Base-by-base conservation (phyloP, 2,888 invertebrate genomes). In the Xestoiulus laeticollis region DNA sequence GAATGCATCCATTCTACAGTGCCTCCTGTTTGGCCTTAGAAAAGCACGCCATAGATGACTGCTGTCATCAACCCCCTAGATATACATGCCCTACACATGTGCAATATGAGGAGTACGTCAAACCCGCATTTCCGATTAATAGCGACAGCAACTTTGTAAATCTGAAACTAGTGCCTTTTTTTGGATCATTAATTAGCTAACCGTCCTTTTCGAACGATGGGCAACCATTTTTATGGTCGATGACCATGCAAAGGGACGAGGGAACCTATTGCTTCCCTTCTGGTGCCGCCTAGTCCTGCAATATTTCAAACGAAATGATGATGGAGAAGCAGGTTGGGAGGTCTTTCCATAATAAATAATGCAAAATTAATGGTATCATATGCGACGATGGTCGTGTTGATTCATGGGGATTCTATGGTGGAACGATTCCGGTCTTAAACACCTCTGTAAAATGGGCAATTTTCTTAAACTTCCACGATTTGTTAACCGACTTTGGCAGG, bases 101-200 rank as follows among this genome's bases (percentile, higher is more conserved):
- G 68, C 68, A 68, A 68, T 68, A 68, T 68, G 68, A 68, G 68
- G 4, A 59, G 59, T 68, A 26, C 4, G 68, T 68, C 68, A 68
- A 68, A 68, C 68, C 68, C 68, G 68, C 68, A 68, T 68, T 68
- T 68, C 68, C 68, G 68, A 68, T 68, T 68, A 26, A 68, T 68
- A 68, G 22, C 26, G 68, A 26, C 68, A 68, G 68, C 68, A 22
- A 68, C 26, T 68, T 68, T 68, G 68, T 68, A 68, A 26, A 68
- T 68, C 68, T 22, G 26, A 68, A 68, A 68, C 68, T 22, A 22
- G 68, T 8, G 26, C 68, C 22, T 68, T 68, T 68, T 48, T 68
- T 68, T 68, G 68, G 68, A 68, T 26, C 68, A 68, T 68, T 68
- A 68, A 68, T 68, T 68, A 68, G n/a, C 26, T 68, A 68, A 68